These are phyloP conservation scores for Protophormia terraenovae DNA, from an alignment of 2,888 invertebrate genomes.

Conservation along the genomic window DNA sequence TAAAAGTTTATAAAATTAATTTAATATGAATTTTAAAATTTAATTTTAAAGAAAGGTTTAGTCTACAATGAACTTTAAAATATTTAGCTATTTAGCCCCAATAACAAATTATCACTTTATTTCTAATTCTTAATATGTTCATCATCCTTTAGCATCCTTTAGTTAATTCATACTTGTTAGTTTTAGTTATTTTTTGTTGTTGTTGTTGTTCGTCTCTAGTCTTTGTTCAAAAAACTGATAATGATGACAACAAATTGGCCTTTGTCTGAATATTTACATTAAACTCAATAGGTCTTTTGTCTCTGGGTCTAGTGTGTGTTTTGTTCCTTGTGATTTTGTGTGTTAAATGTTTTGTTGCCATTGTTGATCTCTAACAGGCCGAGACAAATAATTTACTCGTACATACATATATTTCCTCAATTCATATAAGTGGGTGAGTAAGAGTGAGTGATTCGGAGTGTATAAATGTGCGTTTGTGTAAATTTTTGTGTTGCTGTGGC, in stretches of 20 bases:
- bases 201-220: not conserved
- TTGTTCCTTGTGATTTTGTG: not conserved
- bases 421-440: not conserved
- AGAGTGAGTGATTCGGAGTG: not conserved
- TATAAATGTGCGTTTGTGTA: constrained; percentile 17
- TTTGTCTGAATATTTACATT: constrained; percentile 40
- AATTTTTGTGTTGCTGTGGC: constrained; percentile 21
- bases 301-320: not conserved
- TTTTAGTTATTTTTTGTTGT: not conserved
- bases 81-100: too few relatives aligned
- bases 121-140: not conserved
- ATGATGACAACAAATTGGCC: constrained; percentile 63
- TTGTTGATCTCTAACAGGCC: constrained; percentile 63
- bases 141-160: not conserved
- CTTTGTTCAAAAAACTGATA: constrained; percentile 43
- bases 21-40: too few relatives aligned
- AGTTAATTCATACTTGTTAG: not conserved
- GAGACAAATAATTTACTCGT: constrained; percentile 66
- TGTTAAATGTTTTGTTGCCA: constrained; percentile 46
- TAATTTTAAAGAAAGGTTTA: too few relatives aligned
- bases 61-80: too few relatives aligned
- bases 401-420: not conserved
- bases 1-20: too few relatives aligned
- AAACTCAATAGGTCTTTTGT: not conserved
- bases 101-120: not conserved